Base-by-base conservation (phyloP, 2,888 invertebrate genomes). In the Drosophila kanekoi region DNA sequence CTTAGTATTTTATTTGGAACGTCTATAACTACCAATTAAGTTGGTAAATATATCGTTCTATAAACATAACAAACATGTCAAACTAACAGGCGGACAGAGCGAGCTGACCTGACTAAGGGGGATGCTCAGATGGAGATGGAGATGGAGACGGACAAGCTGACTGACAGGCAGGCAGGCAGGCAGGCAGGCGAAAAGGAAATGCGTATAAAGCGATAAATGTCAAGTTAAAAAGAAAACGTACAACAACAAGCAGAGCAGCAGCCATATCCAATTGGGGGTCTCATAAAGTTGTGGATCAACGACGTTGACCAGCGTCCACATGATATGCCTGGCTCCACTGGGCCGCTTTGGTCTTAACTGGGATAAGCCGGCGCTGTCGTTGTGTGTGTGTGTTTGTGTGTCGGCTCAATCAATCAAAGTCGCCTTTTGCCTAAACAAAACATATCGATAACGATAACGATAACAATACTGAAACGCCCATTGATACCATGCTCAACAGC, bases 161-260 rank as follows among this genome's bases (percentile, higher is more conserved):
- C 32, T 32, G 59, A 69, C 69, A 68, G 60, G 45, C 48, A 51
- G 37, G 9, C 37, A 38, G 64, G 47, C 47, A 54, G 60, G 48
- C 52, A 41, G 20, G 45, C 47, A 48, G 64, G 47, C 47, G 8
- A 48, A 54, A 59, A 48, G 63, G 52, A 67, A 81, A 73, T 76
- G 81, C 82, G 80, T 78, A 82, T 80, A 82, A 78, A 78, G 88
- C 84, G 86, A 84, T 88, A 84, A 88, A 88, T 86, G 84, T 84
- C 84, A 88, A 87, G 86, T 86, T 79, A 63, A 74, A 84, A 73
- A 23, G 56, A 37, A 67, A 78, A 57, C 14, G 51, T 40, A 56
- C 10, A 35, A 9, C 33, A 49, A 63, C 41, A 70, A 54, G 48
- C 40, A 13, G 48, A 47, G 20, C 35, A 44, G 45, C 56, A 61